Evolutionary conservation across 64 coral and sea anemone species (phyloP), one percentile per base, ranked within the genome.

Genomic region (Montipora foliosa): DNA sequence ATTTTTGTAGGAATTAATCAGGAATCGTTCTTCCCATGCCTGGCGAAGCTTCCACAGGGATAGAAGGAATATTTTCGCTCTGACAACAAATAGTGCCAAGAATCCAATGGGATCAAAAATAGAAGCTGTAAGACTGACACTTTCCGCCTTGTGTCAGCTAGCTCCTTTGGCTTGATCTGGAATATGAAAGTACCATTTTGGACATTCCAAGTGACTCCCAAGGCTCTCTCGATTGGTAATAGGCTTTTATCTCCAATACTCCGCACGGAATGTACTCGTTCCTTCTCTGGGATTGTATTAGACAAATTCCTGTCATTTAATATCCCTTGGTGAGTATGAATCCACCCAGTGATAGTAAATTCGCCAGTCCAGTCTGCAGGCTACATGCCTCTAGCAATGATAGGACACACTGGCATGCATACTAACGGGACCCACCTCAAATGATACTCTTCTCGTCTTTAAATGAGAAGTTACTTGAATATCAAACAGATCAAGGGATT

Each of bases 21-120:
- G n/a, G n/a, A n/a, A n/a, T n/a, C n/a, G n/a, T 78, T 78, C 76
- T 50, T 78, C 76, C 76, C 76, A 78, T 12, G 13, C 51, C 8
- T 53, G 51, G 51, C 49, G 13, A 79, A 79, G 12, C 8, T 68
- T 14, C 66, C 66, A 68, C 66, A 86, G 19, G 4, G 7, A 25
- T 8, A 69, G 82, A 19, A 86, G 20, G 22, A 86, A 47, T 13
- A 68, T 11, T 59, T 84, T 84, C 8, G 82, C 82, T 44, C 16
- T 68, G 5, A 84, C 22, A 2, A 84, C 16, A 20, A 15, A 86
- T 16, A 17, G 82, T 8, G 82, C 60, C 17, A 86, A 13, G 55
- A 86, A 86, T 3, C 82, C 82, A 69, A 86, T 22, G 6, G 82
- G 82, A 19, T 86, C 82, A 47, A 86, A 86, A 5, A 88, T 15